A percentile compares a stretch with the other conserved stretches of the same genome.
These are phyloP conservation scores for Lampropteryx suffumata DNA, from an alignment of 2,888 invertebrate species.

Conservation along the genomic window DNA sequence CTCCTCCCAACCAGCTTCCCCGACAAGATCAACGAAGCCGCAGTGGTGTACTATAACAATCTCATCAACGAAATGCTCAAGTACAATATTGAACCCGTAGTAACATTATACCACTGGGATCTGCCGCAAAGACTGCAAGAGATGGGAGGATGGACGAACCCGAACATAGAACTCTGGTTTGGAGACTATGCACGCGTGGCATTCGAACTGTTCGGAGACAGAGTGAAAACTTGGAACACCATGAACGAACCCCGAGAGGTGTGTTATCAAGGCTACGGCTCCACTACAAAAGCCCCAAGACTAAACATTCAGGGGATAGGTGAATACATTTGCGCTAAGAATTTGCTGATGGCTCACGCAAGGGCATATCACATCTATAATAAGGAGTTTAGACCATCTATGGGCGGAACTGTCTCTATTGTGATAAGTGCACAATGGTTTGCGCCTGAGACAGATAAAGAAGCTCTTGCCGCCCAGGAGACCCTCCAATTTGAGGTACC, in stretches of 20 bases:
- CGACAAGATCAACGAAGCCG: too few relatives aligned
- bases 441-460: slow-evolving; percentile 66
- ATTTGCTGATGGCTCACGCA: slow-evolving; percentile 79
- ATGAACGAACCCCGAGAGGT: slow-evolving; percentile 76
- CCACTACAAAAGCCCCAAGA: slow-evolving; percentile 43
- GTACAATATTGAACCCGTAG: too few relatives aligned
- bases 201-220: slow-evolving; percentile 68
- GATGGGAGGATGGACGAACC: slow-evolving; percentile 76
- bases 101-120: too few relatives aligned
- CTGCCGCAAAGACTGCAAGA: slow-evolving; percentile 76
- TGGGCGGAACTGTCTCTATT: slow-evolving; percentile 34
- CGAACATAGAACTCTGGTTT: slow-evolving; percentile 67
- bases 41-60: too few relatives aligned
- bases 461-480: slow-evolving; percentile 69
- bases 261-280: slow-evolving; percentile 65
- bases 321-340: slow-evolving; percentile 71
- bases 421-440: slow-evolving; percentile 49
- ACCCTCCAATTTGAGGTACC: slow-evolving; percentile 74
- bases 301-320: slow-evolving; percentile 58
- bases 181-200: slow-evolving; percentile 64
- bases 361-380: slow-evolving; percentile 60
- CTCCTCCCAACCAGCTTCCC: too few relatives aligned
- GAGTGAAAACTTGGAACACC: slow-evolving; percentile 78
- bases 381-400: slow-evolving; percentile 47
- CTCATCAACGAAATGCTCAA: too few relatives aligned